Percentiles rank a stretch among this genome's conserved stretches.
Evolutionary conservation across 2,113 vertebrate species (phyloP).

Genomic region (Buteo buteo): DNA sequence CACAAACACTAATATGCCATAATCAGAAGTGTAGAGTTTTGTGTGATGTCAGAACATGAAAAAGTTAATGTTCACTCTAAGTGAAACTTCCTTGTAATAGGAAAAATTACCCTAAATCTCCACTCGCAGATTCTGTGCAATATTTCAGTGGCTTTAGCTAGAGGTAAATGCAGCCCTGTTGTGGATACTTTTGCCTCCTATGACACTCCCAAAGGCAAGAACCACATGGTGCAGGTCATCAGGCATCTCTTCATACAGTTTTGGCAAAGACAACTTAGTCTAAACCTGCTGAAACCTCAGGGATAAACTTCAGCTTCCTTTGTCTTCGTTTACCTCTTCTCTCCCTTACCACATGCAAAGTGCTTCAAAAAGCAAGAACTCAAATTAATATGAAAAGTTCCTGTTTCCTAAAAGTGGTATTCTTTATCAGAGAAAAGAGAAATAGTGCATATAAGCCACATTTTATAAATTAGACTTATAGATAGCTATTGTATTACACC

Average conservation of each 20-base stretch:
- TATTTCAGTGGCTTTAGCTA: background rate
- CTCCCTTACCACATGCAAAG: background rate
- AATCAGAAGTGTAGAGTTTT: background rate
- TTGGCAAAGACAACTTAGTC: background rate
- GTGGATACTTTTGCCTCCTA: background rate
- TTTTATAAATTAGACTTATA: background rate
- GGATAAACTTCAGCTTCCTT: background rate
- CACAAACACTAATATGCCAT: background rate
- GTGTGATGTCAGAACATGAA: background rate
- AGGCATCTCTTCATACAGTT: background rate
- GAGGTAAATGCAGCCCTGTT: background rate
- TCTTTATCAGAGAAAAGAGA: background rate
- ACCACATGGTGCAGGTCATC: background rate
- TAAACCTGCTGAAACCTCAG: background rate
- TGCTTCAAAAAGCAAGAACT: background rate
- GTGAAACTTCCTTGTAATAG: background rate
- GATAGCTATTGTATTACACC: background rate
- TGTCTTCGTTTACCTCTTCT: background rate
- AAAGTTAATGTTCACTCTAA: background rate
- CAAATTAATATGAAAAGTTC: background rate
- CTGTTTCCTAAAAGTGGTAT: background rate
- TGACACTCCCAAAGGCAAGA: background rate
- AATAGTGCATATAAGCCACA: background rate
- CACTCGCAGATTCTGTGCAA: background rate
- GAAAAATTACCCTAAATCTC: background rate